Base-by-base conservation (phyloP, 2,113 vertebrate species). In the Rana temporaria region DNA sequence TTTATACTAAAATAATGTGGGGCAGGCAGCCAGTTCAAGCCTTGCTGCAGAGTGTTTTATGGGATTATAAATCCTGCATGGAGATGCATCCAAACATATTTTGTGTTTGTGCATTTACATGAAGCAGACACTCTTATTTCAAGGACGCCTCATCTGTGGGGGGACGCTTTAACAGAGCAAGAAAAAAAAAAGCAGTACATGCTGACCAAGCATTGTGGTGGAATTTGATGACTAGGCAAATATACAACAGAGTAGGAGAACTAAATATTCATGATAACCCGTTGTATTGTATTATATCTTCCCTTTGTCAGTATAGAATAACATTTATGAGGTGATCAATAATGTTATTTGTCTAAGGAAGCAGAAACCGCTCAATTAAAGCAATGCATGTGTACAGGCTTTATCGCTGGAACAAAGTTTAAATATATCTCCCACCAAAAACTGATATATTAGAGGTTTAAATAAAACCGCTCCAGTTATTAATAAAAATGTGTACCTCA, bases 11-110 rank as follows among this genome's bases (percentile, higher is more conserved):
- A 67, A 53, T 75, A 66, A 56, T 74, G 15, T 67, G 62, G 80
- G 80, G 70, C 80, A 82, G 62, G 20, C 70, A 62, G 70, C 60
- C 62, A 82, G 60, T 74, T 66, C 18, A 74, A 75, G 19, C 53
- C 62, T 59, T 82, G 70, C 71, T 2, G 80, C 70, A 38, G 70
- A 82, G 52, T 67, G 70, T 82, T 82, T 82, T 82, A 82, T 82
- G 63, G 52, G 60, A 57, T 82, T 67, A 82, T 82, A 82, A 82
- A 82, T 82, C 63, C 48, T 74, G 80, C 34, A 57, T 82, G 52
- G 80, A 34, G 71, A 74, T 67, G 48, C 52, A 82, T 82, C 62
- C 69, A 66, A 82, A 82, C 60, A 74, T 17, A 57, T 67, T 82
- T 30, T 82, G 70, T 26, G 74, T 81, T 53, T 34, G 79, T 73